Base-by-base conservation (phyloP, 2,888 invertebrate genomes). In the Dasysyrphus tricinctus region DNA sequence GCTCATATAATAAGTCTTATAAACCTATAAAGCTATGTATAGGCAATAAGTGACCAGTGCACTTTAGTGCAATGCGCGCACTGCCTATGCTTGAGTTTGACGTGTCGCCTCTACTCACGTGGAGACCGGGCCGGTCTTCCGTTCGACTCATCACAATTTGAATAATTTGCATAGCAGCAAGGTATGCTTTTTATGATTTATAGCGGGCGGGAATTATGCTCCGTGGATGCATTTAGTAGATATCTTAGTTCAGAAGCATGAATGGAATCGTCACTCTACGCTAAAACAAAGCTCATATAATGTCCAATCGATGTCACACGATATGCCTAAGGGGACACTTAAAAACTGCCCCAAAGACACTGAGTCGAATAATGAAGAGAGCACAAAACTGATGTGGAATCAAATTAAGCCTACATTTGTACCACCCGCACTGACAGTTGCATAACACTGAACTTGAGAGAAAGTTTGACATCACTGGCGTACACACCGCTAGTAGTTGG, bases 381-480 rank as follows among this genome's bases (percentile, higher is more conserved):
- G 7, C 19, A 39, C 24, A 37, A 11, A 12, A 16, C 16, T 37
- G 57, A 57, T 34, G 57, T 37, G 3, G 39, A 80, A 65, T 73
- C 34, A 72, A 82, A 77, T 82, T 73, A 24, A 72, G 32, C 54
- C 44, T 54, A 29, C 37, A 24, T 24, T n/a, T n/a, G 3, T 7
- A 32, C 32, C 44, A 34, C 54, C 63, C 51, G 42, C 37, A 11
- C 44, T 11, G 24, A 19, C 34, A 8, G 67, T 76, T 83, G 83
- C 73, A 79, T 80, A 83, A 87, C 83, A 87, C 79, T 87, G 87
- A 87, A 87, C 87, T 87, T 87, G 87, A 76, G 87, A 80, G 87
- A 87, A 87, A 87, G 82, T 87, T 80, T 87, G 87, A 87, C 83
- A 87, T 87, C 75, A 82, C 29, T 54, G 29, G 54, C 54, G 54